Percentiles rank a stretch among this genome's conserved stretches.
phyloP scores from a whole-genome alignment of 2,888 invertebrate species.

The Orchesella flavescens region DNA sequence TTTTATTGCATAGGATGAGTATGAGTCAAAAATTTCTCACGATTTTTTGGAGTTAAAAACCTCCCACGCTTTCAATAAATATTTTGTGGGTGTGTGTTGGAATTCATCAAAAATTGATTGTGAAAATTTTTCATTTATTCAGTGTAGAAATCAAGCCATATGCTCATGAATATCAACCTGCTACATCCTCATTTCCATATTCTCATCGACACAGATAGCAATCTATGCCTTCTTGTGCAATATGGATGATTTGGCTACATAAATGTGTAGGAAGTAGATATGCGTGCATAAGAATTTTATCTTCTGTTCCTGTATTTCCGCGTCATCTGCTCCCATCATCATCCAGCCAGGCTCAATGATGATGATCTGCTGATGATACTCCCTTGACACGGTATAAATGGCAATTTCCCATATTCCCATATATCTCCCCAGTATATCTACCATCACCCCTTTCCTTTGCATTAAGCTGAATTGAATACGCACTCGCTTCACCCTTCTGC shows the following conservation, averaged over 20 bases:
- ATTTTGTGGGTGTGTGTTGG: neutral
- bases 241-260: neutral
- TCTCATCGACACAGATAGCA: conserved; percentile 18
- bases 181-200: neutral
- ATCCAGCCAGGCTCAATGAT: neutral
- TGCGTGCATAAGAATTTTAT: conserved; percentile 37
- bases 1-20: neutral
- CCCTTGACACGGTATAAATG: conserved; percentile 2
- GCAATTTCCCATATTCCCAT: conserved; percentile 53
- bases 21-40: conserved; percentile 33
- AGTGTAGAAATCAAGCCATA: conserved; percentile 1
- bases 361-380: neutral
- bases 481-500: neutral
- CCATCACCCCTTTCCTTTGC: conserved; percentile 15
- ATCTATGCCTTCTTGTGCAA: conserved; percentile 19
- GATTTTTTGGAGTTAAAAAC: neutral
- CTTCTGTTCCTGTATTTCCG: conserved; percentile 47
- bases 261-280: neutral
- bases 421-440: conserved; percentile 27
- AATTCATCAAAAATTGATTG: neutral
- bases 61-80: too few species aligned
- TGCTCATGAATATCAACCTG: conserved; percentile 15
- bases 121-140: neutral
- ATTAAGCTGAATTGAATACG: conserved; percentile 11
- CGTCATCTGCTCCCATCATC: conserved; percentile 25